A percentile compares a stretch with the other conserved stretches of the same genome.
These are phyloP conservation scores for Marasmarcha lunaedactyla DNA, from an alignment of 2,888 invertebrate species.

Conservation along the genomic window DNA sequence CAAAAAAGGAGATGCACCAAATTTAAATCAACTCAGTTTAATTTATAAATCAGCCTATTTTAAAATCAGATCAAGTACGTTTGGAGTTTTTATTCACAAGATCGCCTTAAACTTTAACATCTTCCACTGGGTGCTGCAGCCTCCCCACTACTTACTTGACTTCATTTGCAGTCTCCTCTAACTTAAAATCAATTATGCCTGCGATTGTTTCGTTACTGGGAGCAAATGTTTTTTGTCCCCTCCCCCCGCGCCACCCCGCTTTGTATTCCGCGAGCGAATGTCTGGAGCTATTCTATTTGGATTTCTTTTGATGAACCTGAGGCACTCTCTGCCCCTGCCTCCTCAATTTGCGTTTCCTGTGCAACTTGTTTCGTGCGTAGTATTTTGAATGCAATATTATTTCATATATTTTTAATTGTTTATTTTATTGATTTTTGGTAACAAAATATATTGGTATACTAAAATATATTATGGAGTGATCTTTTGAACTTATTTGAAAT, in stretches of 20 bases:
- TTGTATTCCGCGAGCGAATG: conserved; percentile 53
- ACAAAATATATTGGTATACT: too few relatives aligned
- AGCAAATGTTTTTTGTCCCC: conserved; percentile 50
- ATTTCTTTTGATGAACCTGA: conserved; percentile 64
- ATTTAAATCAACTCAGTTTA: too few relatives aligned
- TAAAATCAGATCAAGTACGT: too few relatives aligned
- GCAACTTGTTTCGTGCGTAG: neutral
- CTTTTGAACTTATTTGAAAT: too few relatives aligned
- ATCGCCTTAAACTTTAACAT: conserved; percentile 2
- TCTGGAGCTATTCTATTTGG: conserved; percentile 40
- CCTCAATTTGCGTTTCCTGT: conserved; percentile 18
- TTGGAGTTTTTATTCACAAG: neutral
- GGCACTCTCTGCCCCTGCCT: conserved; percentile 24
- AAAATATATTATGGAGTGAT: too few relatives aligned
- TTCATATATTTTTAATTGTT: too few relatives aligned
- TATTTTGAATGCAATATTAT: too few relatives aligned
- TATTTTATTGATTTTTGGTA: too few relatives aligned
- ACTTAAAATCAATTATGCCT: conserved; percentile 66
- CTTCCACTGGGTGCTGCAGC: conserved; percentile 15
- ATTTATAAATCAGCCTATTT: too few relatives aligned
- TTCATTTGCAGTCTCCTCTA: conserved; percentile 54
- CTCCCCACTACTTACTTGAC: conserved; percentile 20
- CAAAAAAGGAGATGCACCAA: too few relatives aligned
- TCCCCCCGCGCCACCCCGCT: conserved; percentile 22
- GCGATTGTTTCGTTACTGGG: conserved; percentile 66